Conservation (phyloP, 2,797 vertebrate species). For the Neopelma chrysocephalum region DNA sequence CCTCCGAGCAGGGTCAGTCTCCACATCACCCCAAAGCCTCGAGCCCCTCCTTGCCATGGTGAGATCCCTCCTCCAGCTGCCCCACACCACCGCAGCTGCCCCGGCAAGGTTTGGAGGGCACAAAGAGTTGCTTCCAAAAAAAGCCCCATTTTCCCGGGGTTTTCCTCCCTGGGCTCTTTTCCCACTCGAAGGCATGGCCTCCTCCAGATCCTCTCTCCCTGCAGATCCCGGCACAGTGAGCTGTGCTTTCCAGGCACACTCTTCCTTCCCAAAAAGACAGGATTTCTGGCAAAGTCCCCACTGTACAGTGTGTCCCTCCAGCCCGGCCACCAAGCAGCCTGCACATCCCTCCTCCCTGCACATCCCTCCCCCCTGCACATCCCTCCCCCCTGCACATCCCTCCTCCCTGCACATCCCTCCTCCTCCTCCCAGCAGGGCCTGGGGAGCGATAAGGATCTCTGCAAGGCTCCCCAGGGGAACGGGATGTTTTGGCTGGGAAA, state of each 20-base stretch:
- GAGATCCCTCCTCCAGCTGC: neutral
- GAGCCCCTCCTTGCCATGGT: fast-evolving
- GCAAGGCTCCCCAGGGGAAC: neutral
- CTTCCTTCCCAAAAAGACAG: neutral
- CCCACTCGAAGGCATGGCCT: neutral
- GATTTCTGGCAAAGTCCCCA: conserved; percentile 19
- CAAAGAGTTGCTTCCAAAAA: neutral
- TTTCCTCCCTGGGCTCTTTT: neutral
- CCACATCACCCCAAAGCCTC: neutral
- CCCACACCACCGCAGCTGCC: too few species aligned
- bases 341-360: neutral
- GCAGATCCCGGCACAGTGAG: neutral
- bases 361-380: too few species aligned
- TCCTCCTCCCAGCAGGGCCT: neutral
- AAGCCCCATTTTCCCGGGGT: neutral
- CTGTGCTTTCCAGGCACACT: conserved; percentile 53
- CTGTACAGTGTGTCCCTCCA: conserved; percentile 52
- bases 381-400: neutral
- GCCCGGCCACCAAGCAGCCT: neutral
- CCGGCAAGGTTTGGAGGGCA: fast-evolving
- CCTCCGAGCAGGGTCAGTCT: neutral
- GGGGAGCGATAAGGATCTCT: neutral
- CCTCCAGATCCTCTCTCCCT: neutral
- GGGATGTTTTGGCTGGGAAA: conserved; percentile 23
- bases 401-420: neutral